Conservation (phyloP, 2,888 invertebrate species). For the Cheilosia scutellata region DNA sequence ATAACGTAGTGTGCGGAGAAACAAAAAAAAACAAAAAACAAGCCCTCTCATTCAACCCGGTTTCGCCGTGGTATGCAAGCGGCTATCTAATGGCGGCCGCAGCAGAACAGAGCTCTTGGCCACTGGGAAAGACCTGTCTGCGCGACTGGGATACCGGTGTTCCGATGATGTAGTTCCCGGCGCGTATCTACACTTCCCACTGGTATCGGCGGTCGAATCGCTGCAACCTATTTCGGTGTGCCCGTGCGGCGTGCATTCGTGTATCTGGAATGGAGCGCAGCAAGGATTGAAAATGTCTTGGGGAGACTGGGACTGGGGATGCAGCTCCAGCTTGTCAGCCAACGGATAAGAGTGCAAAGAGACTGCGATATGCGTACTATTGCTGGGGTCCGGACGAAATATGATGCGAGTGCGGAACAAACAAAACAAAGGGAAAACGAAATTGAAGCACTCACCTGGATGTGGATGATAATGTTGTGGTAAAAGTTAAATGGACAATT, state of each 20-base stretch:
- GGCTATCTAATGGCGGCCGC: constrained; percentile 65
- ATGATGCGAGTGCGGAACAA: not conserved
- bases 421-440: constrained; percentile 66
- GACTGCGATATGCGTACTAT: not conserved
- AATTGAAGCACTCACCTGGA: constrained; percentile 74
- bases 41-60: constrained; percentile 56
- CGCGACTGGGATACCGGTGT: constrained; percentile 47
- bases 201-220: constrained; percentile 51
- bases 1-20: constrained; percentile 16
- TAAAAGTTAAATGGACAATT: constrained; percentile 74
- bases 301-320: constrained; percentile 39
- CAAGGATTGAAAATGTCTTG: constrained; percentile 40
- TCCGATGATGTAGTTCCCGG: constrained; percentile 65
- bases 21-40: constrained; percentile 28
- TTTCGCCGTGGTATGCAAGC: constrained; percentile 66
- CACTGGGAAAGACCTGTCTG: constrained; percentile 71
- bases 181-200: constrained; percentile 67
- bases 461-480: constrained; percentile 72
- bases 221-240: constrained; percentile 57
- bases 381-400: constrained; percentile 37
- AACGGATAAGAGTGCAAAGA: constrained; percentile 40
- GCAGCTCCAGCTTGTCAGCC: constrained; percentile 45
- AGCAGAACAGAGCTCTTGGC: constrained; percentile 58
- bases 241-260: constrained; percentile 18
- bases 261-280: constrained; percentile 43